Conservation (phyloP, 2,888 invertebrate species). For the Drosophila mercatorum region DNA sequence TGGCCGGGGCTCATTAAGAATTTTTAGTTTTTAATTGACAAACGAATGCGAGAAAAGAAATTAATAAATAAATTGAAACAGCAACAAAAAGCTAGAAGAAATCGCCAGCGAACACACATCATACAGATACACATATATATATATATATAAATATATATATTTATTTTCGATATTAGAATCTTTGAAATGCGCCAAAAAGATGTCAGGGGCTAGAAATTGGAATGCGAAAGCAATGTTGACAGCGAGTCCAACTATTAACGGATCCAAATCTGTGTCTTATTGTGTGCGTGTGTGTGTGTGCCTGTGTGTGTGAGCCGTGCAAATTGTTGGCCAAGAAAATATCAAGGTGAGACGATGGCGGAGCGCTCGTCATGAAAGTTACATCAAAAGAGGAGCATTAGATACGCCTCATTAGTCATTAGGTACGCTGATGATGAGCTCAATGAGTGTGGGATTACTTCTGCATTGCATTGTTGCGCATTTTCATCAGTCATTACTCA, state of each 20-base stretch:
- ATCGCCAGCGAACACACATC: conserved; percentile 41
- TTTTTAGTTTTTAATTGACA: conserved; percentile 75
- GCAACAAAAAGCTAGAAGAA: conserved; percentile 7
- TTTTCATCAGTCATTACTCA: neutral
- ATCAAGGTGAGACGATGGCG: conserved; percentile 43
- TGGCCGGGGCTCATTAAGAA: conserved; percentile 77
- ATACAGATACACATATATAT: neutral
- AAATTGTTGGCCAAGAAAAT: conserved; percentile 27
- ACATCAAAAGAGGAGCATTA: neutral
- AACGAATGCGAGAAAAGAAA: conserved; percentile 46
- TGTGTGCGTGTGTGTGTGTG: neutral
- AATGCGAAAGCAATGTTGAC: conserved; percentile 60
- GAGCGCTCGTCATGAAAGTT: conserved; percentile 6
- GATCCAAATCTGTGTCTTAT: conserved; percentile 6
- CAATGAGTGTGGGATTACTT: neutral
- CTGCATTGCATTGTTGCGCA: neutral
- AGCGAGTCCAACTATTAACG: conserved; percentile 45
- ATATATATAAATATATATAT: neutral
- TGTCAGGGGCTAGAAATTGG: conserved; percentile 64
- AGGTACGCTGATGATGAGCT: neutral
- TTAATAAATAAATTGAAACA: conserved; percentile 46
- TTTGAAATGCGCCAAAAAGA: conserved; percentile 59
- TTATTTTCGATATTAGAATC: conserved; percentile 44
- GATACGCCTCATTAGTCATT: neutral
- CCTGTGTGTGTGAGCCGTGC: conserved; percentile 4